Evolutionary conservation across 2,113 vertebrate genomes (phyloP).

Genomic region (Trichomycterus rosablanca): DNA sequence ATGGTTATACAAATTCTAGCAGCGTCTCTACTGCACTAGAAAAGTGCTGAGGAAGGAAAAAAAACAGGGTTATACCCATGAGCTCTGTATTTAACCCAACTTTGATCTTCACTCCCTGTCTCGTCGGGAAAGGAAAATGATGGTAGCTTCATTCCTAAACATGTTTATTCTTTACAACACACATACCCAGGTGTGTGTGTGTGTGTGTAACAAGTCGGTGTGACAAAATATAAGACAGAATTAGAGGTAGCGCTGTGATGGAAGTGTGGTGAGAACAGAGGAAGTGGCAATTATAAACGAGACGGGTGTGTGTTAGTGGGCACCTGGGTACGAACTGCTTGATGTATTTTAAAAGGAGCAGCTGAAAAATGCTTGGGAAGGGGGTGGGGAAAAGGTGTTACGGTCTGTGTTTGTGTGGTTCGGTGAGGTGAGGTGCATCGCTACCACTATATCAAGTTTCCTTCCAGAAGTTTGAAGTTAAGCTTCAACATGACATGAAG

Average conservation of each 20-base stretch:
- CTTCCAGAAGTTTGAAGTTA: too few species aligned
- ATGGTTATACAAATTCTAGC: too few species aligned
- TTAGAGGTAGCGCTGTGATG: background rate
- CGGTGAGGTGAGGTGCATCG: too few species aligned
- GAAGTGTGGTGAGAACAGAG: background rate
- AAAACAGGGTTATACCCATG: background rate
- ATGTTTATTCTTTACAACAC: background rate
- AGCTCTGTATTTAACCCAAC: background rate
- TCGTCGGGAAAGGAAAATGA: background rate
- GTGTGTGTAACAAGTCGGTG: background rate
- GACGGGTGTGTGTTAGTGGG: background rate
- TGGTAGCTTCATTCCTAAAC: background rate
- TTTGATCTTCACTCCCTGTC: constrained; percentile 11
- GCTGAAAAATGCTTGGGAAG: too few species aligned
- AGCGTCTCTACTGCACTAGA: too few species aligned
- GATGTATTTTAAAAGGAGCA: too few species aligned
- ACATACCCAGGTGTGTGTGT: background rate
- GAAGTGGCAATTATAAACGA: background rate
- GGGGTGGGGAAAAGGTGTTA: too few species aligned
- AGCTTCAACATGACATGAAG: too few species aligned
- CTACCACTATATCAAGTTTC: too few species aligned
- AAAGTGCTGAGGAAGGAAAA: background rate
- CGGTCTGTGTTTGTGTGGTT: too few species aligned
- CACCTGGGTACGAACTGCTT: too few species aligned
- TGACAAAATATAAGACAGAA: background rate